Percentiles rank a stretch among this genome's conserved stretches.
Conservation (phyloP, 2,797 vertebrate species). For the Melanotaenia nigrans region DNA sequence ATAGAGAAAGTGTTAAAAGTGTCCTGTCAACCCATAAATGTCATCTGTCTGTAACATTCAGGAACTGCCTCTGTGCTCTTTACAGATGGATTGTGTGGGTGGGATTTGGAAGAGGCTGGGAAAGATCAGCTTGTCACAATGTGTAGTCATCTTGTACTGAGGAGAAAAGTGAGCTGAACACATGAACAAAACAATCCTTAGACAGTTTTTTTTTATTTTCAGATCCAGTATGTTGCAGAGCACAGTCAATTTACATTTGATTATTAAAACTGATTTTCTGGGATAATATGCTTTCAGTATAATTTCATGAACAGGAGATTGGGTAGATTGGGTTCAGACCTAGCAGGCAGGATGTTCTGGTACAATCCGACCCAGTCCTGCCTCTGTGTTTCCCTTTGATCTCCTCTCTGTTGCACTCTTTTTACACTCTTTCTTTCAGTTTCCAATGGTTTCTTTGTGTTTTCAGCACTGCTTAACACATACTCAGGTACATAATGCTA, state of each 20-base stretch:
- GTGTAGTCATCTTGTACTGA: constrained; percentile 47
- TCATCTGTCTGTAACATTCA: constrained; percentile 73
- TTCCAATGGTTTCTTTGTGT: constrained; percentile 29
- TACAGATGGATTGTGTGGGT: constrained; percentile 61
- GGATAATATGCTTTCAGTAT: neutral
- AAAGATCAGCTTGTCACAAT: constrained; percentile 71
- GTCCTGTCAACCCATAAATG: constrained; percentile 77
- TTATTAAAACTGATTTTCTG: constrained; percentile 4
- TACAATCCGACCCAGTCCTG: constrained; percentile 8
- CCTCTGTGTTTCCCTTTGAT: constrained; percentile 10
- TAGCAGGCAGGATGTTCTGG: constrained; percentile 1
- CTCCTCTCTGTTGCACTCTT: constrained; percentile 10
- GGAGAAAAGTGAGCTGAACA: constrained; percentile 35
- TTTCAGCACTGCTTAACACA: constrained; percentile 10
- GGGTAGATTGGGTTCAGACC: constrained; percentile 14
- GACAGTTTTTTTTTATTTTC: constrained; percentile 10
- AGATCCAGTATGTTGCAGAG: constrained; percentile 12
- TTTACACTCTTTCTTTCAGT: neutral
- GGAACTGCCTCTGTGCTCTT: constrained; percentile 56
- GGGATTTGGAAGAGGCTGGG: constrained; percentile 47
- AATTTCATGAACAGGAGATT: neutral
- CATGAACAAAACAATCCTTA: constrained; percentile 36
- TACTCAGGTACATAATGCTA: constrained; percentile 3
- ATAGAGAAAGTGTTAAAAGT: constrained; percentile 62
- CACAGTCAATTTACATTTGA: constrained; percentile 13